These are phyloP conservation scores for Aphodius sticticus DNA, from an alignment of 2,888 invertebrate genomes.

Conservation along the genomic window DNA sequence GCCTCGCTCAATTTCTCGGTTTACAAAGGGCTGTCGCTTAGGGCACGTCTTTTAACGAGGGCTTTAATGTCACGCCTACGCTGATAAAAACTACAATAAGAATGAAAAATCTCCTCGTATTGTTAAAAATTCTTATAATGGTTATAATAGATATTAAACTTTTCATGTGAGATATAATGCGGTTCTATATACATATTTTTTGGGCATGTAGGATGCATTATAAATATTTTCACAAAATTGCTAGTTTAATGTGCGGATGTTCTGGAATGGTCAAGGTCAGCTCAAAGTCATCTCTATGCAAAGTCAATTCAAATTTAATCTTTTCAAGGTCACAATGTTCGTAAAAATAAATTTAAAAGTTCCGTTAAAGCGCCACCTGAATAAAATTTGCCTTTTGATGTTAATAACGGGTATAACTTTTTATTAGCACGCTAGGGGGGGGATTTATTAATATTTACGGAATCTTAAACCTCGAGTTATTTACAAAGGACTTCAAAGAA, in stretches of 20 bases:
- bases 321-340: too few species aligned
- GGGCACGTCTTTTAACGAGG: background rate
- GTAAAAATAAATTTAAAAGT: too few species aligned
- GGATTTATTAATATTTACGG: too few species aligned
- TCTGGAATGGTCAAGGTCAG: too few species aligned
- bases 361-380: too few species aligned
- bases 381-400: too few species aligned
- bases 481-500: background rate
- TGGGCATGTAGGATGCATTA: constrained; percentile 4
- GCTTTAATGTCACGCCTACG: background rate
- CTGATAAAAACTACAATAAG: background rate
- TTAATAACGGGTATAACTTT: too few species aligned
- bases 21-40: background rate
- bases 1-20: background rate
- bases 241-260: too few species aligned
- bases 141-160: too few species aligned
- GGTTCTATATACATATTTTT: background rate
- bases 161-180: background rate
- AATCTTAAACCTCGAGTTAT: background rate
- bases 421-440: too few species aligned
- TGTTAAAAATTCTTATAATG: background rate
- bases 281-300: too few species aligned
- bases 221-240: background rate
- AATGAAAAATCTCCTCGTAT: background rate
- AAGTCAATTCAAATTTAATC: too few species aligned